Conservation (phyloP, 2,888 invertebrate genomes). For the Andrena trimmerana region DNA sequence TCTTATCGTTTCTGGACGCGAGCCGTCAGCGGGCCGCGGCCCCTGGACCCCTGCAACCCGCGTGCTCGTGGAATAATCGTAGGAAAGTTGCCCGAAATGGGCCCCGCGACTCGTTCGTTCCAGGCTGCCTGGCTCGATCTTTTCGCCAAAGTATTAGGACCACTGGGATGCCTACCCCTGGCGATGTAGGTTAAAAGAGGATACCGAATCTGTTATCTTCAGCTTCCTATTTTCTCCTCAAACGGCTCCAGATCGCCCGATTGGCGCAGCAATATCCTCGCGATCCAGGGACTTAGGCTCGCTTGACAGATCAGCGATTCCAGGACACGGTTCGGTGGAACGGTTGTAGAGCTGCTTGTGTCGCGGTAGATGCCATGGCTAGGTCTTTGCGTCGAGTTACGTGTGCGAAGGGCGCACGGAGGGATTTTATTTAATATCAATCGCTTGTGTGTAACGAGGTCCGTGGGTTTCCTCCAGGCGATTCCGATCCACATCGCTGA, state of each 20-base stretch:
- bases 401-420: too few species aligned
- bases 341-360: too few species aligned
- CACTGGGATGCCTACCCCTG: background rate
- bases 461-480: too few species aligned
- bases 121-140: conserved; percentile 5
- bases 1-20: conserved; percentile 47
- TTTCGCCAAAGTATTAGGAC: conserved; percentile 27
- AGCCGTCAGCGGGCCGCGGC: background rate
- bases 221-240: background rate
- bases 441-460: too few species aligned
- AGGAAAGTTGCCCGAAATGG: conserved; percentile 22
- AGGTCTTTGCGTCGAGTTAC: too few species aligned
- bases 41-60: background rate
- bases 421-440: too few species aligned
- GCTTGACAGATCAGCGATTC: too few species aligned
- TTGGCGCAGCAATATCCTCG: background rate
- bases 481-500: background rate
- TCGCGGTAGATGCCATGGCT: too few species aligned
- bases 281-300: background rate
- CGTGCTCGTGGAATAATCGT: conserved; percentile 14
- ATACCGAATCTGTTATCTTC: background rate
- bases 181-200: conserved; percentile 1
- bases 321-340: too few species aligned
- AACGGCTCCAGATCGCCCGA: conserved; percentile 3
- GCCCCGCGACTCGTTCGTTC: background rate